phyloP scores from a whole-genome alignment of 2,797 vertebrate genomes.

The Ambastaia sidthimunki region DNA sequence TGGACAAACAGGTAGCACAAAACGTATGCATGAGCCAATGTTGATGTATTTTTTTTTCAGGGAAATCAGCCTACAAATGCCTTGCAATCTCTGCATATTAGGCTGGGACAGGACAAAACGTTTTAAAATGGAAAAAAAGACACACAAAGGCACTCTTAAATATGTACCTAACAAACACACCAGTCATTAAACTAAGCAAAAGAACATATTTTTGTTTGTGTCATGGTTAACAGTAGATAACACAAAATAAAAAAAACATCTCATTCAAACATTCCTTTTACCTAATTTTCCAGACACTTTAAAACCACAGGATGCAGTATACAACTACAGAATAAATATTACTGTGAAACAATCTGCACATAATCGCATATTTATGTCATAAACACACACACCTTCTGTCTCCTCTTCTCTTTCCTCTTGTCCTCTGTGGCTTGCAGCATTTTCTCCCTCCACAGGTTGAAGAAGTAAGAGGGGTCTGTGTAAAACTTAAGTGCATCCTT shows the following conservation, averaged over 20 bases:
- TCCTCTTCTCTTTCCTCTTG: constrained; percentile 90
- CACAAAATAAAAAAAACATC: not conserved
- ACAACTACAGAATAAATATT: not conserved
- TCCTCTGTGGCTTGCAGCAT: constrained; percentile 93
- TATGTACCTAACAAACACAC: too few species aligned
- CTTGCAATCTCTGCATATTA: not conserved
- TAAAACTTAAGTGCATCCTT: constrained; percentile 92
- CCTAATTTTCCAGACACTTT: not conserved
- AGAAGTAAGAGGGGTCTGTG: constrained; percentile 92
- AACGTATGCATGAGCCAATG: not conserved
- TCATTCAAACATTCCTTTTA: not conserved
- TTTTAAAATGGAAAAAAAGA: too few species aligned
- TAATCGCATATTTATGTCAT: not conserved
- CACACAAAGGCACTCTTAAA: too few species aligned
- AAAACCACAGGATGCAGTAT: not conserved
- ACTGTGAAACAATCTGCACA: not conserved
- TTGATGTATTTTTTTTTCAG: not conserved
- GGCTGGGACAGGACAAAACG: too few species aligned
- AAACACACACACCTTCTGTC: constrained; percentile 82
- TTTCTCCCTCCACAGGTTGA: constrained; percentile 93
- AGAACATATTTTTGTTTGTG: not conserved
- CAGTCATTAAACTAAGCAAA: not conserved
- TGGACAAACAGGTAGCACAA: not conserved
- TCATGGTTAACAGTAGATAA: not conserved
- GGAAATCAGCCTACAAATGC: not conserved